phyloP scores from a whole-genome alignment of 2,888 invertebrate genomes.

The Scaptomyza flava region DNA sequence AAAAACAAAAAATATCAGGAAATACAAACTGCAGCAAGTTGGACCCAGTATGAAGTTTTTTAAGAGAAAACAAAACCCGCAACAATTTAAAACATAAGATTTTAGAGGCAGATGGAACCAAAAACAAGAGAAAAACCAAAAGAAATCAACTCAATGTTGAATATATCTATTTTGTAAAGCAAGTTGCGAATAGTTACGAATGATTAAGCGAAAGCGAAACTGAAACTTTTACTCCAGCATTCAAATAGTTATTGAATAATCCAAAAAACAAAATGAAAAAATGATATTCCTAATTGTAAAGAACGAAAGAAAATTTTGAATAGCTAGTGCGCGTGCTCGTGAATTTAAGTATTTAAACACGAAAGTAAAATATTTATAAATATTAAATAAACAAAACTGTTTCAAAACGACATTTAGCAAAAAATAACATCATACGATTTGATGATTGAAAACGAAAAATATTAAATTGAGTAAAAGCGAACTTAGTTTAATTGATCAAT shows the following conservation, averaged over 20 bases:
- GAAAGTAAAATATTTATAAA: constrained; percentile 35
- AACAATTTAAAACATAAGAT: constrained; percentile 65
- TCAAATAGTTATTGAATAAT: constrained; percentile 61
- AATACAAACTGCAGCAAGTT: constrained; percentile 72
- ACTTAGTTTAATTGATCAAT: constrained; percentile 68
- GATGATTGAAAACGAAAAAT: constrained; percentile 29
- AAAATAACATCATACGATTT: constrained; percentile 30
- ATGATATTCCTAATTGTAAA: constrained; percentile 58
- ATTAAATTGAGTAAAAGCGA: constrained; percentile 26
- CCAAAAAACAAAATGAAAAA: constrained; percentile 34
- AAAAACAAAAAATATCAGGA: constrained; percentile 69
- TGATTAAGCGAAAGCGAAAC: constrained; percentile 48
- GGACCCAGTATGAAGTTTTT: constrained; percentile 76
- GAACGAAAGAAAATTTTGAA: constrained; percentile 42
- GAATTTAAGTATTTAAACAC: constrained; percentile 62
- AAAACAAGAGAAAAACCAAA: constrained; percentile 39
- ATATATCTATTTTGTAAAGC: constrained; percentile 75
- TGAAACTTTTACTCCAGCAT: constrained; percentile 70
- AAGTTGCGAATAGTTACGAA: constrained; percentile 56
- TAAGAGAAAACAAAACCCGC: constrained; percentile 42
- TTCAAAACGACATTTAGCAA: constrained; percentile 65
- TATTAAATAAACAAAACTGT: constrained; percentile 35
- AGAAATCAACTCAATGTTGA: constrained; percentile 45
- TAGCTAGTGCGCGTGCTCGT: constrained; percentile 77
- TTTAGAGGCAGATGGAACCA: constrained; percentile 66